A percentile compares a stretch with the other conserved stretches of the same genome.
Evolutionary conservation across 2,888 invertebrate genomes (phyloP).

Genomic region (Prosopocoilus inquinatus): DNA sequence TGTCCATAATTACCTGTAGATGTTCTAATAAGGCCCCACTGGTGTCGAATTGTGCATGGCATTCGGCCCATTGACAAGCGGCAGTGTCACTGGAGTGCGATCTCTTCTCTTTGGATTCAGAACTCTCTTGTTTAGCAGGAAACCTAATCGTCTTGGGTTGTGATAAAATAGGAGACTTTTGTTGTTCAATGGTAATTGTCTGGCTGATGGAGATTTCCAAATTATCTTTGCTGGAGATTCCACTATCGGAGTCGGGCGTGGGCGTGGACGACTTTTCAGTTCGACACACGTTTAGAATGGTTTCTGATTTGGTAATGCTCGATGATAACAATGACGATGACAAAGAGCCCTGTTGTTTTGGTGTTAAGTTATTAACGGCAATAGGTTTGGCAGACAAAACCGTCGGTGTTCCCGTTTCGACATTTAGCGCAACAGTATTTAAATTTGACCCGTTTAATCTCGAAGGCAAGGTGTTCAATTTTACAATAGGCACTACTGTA

Average conservation of each 20-base stretch:
- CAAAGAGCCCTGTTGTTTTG: conserved; percentile 18
- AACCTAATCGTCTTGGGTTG: conserved; percentile 81
- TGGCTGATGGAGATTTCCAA: conserved; percentile 42
- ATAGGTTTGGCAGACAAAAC: conserved; percentile 45
- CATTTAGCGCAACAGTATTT: conserved; percentile 36
- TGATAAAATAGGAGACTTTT: conserved; percentile 74
- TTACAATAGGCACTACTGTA: conserved; percentile 52
- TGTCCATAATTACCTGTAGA: conserved; percentile 64
- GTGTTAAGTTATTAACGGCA: conserved; percentile 21
- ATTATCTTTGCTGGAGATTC: conserved; percentile 40
- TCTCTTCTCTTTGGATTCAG: conserved; percentile 43
- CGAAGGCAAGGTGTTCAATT: conserved; percentile 47
- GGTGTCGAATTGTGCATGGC: conserved; percentile 74
- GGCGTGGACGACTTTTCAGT: conserved; percentile 26
- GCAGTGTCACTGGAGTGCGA: conserved; percentile 42
- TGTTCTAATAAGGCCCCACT: conserved; percentile 82
- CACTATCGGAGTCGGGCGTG: conserved; percentile 43
- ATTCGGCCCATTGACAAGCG: conserved; percentile 80
- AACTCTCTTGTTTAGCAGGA: conserved; percentile 57
- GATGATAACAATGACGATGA: conserved; percentile 33
- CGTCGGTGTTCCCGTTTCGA: conserved; percentile 48
- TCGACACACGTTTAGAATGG: conserved; percentile 23
- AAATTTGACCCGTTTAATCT: conserved; percentile 36
- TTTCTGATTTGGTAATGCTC: conserved; percentile 17
- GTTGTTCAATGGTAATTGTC: conserved; percentile 39